phyloP scores from a whole-genome alignment of 2,888 invertebrate genomes.

The Drosophila meridionalis region DNA sequence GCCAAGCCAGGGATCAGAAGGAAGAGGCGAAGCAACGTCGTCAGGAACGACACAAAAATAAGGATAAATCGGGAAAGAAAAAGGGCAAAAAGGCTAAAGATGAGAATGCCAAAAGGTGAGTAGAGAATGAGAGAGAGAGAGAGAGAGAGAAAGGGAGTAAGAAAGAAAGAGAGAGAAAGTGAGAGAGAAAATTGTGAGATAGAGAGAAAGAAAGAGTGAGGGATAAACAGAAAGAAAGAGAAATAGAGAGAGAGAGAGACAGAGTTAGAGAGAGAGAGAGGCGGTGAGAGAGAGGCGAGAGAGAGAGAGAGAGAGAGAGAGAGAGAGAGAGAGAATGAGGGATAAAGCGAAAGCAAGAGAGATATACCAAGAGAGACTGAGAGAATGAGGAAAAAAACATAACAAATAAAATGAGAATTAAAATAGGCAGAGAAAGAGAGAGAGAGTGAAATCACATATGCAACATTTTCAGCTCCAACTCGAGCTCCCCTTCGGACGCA shows the following conservation, averaged over 20 bases:
- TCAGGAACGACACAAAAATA: neutral
- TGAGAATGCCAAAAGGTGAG: neutral
- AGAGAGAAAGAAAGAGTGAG: neutral
- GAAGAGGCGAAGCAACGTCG: neutral
- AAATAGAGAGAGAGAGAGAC: no score
- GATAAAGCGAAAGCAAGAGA: no score
- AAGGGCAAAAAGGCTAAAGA: neutral
- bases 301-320: neutral
- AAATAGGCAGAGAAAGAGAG: neutral
- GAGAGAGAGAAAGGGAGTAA: neutral
- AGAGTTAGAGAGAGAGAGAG: no score
- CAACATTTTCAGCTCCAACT: neutral
- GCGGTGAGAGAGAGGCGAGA: no score
- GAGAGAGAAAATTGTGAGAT: neutral
- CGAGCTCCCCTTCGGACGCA: neutral
- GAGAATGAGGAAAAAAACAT: no score
- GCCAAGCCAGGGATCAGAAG: constrained; percentile 11
- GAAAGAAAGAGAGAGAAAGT: constrained; percentile 6
- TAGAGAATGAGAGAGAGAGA: neutral
- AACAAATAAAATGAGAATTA: no score
- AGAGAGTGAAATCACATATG: neutral
- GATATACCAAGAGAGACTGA: no score
- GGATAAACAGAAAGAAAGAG: neutral
- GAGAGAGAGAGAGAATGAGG: neutral
- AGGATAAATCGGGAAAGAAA: neutral